Evolutionary conservation across 2,113 vertebrate species (phyloP).

Genomic region (Camelus dromedarius): DNA sequence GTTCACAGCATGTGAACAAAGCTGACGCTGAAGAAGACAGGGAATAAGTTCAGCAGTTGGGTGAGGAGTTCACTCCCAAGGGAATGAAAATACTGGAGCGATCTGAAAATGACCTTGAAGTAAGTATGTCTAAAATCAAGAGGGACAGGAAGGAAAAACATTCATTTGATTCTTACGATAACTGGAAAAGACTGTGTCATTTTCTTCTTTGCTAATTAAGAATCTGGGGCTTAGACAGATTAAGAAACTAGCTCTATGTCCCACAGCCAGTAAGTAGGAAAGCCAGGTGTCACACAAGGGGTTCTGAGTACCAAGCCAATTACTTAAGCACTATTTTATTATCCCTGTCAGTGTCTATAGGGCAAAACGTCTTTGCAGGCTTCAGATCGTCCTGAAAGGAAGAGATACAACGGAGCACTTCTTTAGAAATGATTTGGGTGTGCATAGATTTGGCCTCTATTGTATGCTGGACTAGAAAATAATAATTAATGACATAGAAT

Average conservation of each 20-base stretch:
- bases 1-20: not conserved
- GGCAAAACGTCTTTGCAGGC: not conserved
- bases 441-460: not conserved
- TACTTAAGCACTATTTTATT: not conserved
- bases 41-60: not conserved
- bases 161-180: not conserved
- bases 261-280: not conserved
- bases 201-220: conserved; percentile 47
- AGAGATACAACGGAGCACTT: not conserved
- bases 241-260: not conserved
- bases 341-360: not conserved
- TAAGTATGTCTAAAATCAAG: not conserved
- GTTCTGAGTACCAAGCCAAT: not conserved
- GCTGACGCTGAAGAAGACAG: not conserved
- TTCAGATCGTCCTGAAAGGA: not conserved
- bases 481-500: not conserved
- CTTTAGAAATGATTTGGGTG: conserved; percentile 12
- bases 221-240: not conserved
- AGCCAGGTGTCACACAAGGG: not conserved
- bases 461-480: not conserved
- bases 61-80: not conserved
- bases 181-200: not conserved
- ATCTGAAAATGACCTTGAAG: conserved; percentile 11
- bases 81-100: conserved; percentile 7
- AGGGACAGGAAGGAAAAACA: not conserved